phyloP scores from a whole-genome alignment of 2,888 invertebrate species.

The Oithona nana region DNA sequence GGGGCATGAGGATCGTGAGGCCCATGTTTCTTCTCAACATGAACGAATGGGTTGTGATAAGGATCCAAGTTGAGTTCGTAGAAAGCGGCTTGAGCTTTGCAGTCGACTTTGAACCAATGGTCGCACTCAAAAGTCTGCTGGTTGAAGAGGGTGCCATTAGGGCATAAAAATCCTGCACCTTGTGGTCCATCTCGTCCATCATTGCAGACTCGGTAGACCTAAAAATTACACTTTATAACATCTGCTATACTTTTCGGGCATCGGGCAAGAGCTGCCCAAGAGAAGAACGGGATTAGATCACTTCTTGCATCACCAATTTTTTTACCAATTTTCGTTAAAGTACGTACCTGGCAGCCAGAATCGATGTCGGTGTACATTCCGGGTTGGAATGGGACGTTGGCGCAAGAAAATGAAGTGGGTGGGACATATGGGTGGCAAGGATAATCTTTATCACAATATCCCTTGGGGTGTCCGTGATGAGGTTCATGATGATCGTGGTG shows the following conservation, averaged over 20 bases:
- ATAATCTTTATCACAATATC: slow-evolving; percentile 5
- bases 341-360: slow-evolving; percentile 56
- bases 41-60: slow-evolving; percentile 55
- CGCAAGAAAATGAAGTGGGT: slow-evolving; percentile 55
- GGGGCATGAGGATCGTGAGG: background rate
- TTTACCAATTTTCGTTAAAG: background rate
- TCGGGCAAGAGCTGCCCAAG: too few relatives aligned
- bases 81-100: slow-evolving; percentile 19
- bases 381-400: slow-evolving; percentile 53
- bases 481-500: background rate
- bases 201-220: slow-evolving; percentile 25
- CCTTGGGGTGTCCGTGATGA: background rate
- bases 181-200: slow-evolving; percentile 34
- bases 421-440: slow-evolving; percentile 36
- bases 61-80: slow-evolving; percentile 57
- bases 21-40: slow-evolving; percentile 39
- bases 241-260: background rate
- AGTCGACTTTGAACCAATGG: slow-evolving; percentile 22
- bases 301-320: background rate
- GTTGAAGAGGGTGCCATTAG: slow-evolving; percentile 24
- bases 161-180: slow-evolving; percentile 38
- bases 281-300: background rate
- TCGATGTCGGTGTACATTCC: slow-evolving; percentile 82
- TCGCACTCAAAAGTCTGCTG: slow-evolving; percentile 24
- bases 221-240: slow-evolving; percentile 12